A percentile compares a stretch with the other conserved stretches of the same genome.
These are phyloP conservation scores for Epizoanthus illoricatus DNA, from an alignment of 92 coral and sea anemone species.

Conservation along the genomic window DNA sequence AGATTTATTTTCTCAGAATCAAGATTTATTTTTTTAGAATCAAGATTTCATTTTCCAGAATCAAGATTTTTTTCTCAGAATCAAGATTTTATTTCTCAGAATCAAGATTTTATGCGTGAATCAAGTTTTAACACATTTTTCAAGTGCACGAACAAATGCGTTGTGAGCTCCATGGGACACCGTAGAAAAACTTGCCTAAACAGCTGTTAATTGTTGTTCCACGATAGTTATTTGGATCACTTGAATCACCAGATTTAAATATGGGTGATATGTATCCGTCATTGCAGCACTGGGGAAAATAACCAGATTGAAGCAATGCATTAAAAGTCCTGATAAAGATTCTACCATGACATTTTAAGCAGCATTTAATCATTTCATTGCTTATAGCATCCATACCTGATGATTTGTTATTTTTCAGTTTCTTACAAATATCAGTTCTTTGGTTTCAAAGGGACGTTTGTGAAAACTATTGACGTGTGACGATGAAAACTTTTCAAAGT, in stretches of 20 bases:
- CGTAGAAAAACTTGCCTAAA: conserved; percentile 22
- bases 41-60: too few relatives aligned
- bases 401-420: not conserved
- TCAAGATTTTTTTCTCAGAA: too few relatives aligned
- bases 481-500: not conserved
- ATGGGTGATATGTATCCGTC: conserved; percentile 4
- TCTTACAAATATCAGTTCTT: not conserved
- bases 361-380: conserved; percentile 12
- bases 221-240: conserved; percentile 37
- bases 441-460: not conserved
- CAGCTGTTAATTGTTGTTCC: conserved; percentile 23
- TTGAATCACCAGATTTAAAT: conserved; percentile 8
- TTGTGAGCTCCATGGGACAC: too few relatives aligned
- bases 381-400: conserved; percentile 6
- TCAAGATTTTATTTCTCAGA: too few relatives aligned
- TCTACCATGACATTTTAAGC: not conserved
- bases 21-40: too few relatives aligned
- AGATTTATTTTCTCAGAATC: too few relatives aligned
- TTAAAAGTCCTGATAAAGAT: not conserved
- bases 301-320: not conserved
- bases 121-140: too few relatives aligned
- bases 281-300: conserved; percentile 2
- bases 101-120: too few relatives aligned
- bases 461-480: not conserved
- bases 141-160: too few relatives aligned